Conservation (phyloP, 2,797 vertebrate species). For the Pantherophis alleghaniensis region DNA sequence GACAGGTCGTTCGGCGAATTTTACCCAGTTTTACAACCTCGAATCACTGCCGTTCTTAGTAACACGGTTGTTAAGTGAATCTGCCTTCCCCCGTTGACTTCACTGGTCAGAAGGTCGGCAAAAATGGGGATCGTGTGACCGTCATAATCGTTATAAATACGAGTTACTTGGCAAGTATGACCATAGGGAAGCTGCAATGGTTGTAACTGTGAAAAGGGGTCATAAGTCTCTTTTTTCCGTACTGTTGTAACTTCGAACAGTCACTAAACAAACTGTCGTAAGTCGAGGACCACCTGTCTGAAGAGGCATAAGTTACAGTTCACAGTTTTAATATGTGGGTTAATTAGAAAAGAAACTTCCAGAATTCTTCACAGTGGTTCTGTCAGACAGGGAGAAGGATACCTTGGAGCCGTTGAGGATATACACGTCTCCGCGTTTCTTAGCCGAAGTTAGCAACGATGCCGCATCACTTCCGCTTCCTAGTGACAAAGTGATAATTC, state of each 20-base stretch:
- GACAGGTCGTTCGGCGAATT: background rate
- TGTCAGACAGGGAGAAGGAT: slow-evolving; percentile 27
- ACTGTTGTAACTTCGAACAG: too few relatives aligned
- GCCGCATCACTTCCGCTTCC: slow-evolving; percentile 96
- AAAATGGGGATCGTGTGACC: too few relatives aligned
- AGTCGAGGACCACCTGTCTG: background rate
- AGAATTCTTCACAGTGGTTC: background rate
- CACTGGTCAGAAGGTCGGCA: too few relatives aligned
- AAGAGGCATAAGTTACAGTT: background rate
- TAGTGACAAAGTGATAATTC: slow-evolving; percentile 49
- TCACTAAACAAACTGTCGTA: too few relatives aligned
- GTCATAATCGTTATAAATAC: too few relatives aligned
- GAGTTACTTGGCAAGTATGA: too few relatives aligned
- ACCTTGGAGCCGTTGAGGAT: slow-evolving; percentile 95
- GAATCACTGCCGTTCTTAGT: too few relatives aligned
- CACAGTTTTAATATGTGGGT: background rate
- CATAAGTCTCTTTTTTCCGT: too few relatives aligned
- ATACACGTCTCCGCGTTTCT: slow-evolving; percentile 84
- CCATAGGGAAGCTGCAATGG: too few relatives aligned
- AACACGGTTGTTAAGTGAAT: too few relatives aligned
- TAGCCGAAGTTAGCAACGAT: slow-evolving; percentile 87
- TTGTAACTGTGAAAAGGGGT: too few relatives aligned
- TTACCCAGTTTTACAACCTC: background rate
- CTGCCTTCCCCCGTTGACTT: too few relatives aligned
- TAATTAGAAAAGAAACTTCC: background rate